Evolutionary conservation across 30 jellyfish, hydroid and myxozoan genomes (phyloP).

Genomic region (Nemopilema nomurai): DNA sequence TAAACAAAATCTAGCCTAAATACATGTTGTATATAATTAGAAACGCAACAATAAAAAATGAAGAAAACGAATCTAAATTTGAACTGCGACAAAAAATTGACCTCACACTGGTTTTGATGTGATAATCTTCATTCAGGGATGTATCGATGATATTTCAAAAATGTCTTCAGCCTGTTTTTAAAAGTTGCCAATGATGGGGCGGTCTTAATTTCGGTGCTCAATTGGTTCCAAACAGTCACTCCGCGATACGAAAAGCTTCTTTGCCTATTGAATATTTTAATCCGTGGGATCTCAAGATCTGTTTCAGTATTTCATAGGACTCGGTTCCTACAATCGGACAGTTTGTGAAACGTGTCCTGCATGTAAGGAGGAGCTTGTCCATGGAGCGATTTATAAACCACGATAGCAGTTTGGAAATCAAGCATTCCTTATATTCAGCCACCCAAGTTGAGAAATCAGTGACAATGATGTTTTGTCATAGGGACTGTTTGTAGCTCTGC

Average conservation of each 20-base stretch:
- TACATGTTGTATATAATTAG: too few species aligned
- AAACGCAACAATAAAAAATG: too few species aligned
- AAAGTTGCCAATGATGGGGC: not conserved
- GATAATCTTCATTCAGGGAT: too few species aligned
- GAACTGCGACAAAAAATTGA: too few species aligned
- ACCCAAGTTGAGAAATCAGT: constrained; percentile 2
- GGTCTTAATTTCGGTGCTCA: constrained; percentile 23
- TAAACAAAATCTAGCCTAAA: too few species aligned
- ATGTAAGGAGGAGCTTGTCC: constrained; percentile 48
- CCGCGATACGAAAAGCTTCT: constrained; percentile 39
- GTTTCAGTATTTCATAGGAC: constrained; percentile 16
- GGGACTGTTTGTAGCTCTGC: not conserved
- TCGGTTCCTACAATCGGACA: constrained; percentile 36
- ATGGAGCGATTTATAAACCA: constrained; percentile 27
- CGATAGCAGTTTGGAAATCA: constrained; percentile 33
- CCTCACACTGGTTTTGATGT: too few species aligned
- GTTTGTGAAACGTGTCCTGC: constrained; percentile 32
- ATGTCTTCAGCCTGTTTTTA: not conserved
- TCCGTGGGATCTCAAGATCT: constrained; percentile 15
- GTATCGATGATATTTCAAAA: too few species aligned
- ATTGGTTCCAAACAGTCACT: constrained; percentile 38
- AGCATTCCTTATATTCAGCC: constrained; percentile 7
- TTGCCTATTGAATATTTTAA: constrained; percentile 24
- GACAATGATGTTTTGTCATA: constrained; percentile 1
- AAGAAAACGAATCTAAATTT: too few species aligned